Conservation (phyloP, 2,797 vertebrate genomes). For the Botia kubotai region DNA sequence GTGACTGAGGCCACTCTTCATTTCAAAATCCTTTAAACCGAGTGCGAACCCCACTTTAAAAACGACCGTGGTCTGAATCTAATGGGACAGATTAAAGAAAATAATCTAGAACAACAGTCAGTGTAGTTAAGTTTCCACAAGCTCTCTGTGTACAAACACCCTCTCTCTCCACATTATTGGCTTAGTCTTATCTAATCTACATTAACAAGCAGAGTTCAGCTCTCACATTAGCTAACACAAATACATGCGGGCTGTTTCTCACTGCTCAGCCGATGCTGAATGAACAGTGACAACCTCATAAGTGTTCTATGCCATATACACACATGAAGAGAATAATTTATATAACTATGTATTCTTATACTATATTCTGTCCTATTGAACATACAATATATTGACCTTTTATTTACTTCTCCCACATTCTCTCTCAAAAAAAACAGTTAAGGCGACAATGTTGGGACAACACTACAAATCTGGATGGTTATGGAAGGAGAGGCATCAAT, state of each 20-base stretch:
- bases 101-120: background rate
- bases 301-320: background rate
- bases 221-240: background rate
- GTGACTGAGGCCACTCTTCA: constrained; percentile 1
- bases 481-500: constrained; percentile 64
- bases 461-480: constrained; percentile 59
- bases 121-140: background rate
- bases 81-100: background rate
- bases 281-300: background rate
- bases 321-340: background rate
- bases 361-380: too few relatives aligned
- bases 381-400: too few relatives aligned
- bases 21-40: background rate
- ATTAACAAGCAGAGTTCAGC: background rate
- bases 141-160: background rate
- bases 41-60: background rate
- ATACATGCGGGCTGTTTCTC: background rate
- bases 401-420: background rate
- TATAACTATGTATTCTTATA: too few relatives aligned
- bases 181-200: background rate
- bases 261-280: background rate
- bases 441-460: constrained; percentile 44
- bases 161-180: background rate
- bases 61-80: background rate
- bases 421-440: constrained; percentile 9